A percentile compares a stretch with the other conserved stretches of the same genome.
phyloP scores from a whole-genome alignment of 2,797 vertebrate genomes.

The Pseudomugil gertrudae region DNA sequence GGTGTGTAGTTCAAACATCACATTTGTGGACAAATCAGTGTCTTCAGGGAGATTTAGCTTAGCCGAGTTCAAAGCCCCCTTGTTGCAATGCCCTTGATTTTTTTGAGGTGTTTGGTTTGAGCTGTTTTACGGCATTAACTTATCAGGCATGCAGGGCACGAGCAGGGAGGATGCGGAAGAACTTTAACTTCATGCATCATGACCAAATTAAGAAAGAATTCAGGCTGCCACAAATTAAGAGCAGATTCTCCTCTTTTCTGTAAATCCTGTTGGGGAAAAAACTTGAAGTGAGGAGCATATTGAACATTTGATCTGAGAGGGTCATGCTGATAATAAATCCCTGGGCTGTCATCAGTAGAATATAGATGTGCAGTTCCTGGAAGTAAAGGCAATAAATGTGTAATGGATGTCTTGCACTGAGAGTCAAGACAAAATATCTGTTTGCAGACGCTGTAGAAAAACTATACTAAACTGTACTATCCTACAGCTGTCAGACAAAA shows the following conservation, averaged over 20 bases:
- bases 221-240: constrained; percentile 2
- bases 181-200: constrained; percentile 16
- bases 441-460: no score
- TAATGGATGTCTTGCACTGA: constrained; percentile 42
- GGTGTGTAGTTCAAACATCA: constrained; percentile 26
- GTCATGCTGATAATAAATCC: constrained; percentile 62
- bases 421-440: constrained; percentile 67
- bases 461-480: no score
- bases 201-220: constrained; percentile 32
- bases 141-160: constrained; percentile 25
- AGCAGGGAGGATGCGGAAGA: background rate
- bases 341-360: constrained; percentile 62
- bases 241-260: constrained; percentile 17
- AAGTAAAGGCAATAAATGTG: constrained; percentile 72
- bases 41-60: constrained; percentile 26
- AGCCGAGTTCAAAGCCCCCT: constrained; percentile 11
- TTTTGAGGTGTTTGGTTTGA: constrained; percentile 8
- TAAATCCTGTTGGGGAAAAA: constrained; percentile 23
- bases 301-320: constrained; percentile 56
- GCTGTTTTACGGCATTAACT: background rate
- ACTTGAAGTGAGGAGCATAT: constrained; percentile 37
- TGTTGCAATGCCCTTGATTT: constrained; percentile 18
- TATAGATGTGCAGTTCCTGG: constrained; percentile 64
- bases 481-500: constrained; percentile 34
- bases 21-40: background rate